Percentiles rank a stretch among this genome's conserved stretches.
These are phyloP conservation scores for Petromus typicus DNA, from an alignment of 2,113 vertebrate species.

Conservation along the genomic window DNA sequence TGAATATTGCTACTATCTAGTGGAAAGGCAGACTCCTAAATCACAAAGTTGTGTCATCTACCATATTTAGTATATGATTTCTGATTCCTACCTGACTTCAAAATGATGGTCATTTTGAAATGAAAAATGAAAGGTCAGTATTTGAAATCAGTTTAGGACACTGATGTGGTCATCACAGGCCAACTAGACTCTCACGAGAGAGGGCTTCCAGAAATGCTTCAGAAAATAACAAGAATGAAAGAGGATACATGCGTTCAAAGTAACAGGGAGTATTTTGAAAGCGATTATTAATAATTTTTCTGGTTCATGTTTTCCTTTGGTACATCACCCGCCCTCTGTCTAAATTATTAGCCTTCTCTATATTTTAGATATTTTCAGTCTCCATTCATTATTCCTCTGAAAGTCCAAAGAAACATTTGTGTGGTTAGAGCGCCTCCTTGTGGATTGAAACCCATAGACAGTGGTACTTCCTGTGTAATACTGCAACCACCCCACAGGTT, in stretches of 20 bases:
- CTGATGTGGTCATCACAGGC: neutral
- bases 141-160: neutral
- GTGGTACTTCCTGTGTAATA: fast-evolving
- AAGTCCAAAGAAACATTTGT: neutral
- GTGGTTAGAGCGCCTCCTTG: neutral
- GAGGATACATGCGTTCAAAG: neutral
- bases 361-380: neutral
- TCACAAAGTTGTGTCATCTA: neutral
- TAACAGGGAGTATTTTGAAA: neutral
- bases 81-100: neutral
- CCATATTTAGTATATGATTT: neutral
- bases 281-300: neutral
- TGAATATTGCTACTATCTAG: neutral
- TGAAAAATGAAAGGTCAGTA: neutral
- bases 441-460: neutral
- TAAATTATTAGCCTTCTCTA: neutral
- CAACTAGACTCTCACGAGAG: neutral
- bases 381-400: neutral
- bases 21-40: neutral
- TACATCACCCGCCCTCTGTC: neutral
- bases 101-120: too few relatives aligned
- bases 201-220: neutral
- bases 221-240: neutral
- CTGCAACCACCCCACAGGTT: fast-evolving
- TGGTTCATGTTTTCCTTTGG: neutral